Base-by-base conservation (phyloP, 2,888 invertebrate genomes). In the Horisme vitalbata region DNA sequence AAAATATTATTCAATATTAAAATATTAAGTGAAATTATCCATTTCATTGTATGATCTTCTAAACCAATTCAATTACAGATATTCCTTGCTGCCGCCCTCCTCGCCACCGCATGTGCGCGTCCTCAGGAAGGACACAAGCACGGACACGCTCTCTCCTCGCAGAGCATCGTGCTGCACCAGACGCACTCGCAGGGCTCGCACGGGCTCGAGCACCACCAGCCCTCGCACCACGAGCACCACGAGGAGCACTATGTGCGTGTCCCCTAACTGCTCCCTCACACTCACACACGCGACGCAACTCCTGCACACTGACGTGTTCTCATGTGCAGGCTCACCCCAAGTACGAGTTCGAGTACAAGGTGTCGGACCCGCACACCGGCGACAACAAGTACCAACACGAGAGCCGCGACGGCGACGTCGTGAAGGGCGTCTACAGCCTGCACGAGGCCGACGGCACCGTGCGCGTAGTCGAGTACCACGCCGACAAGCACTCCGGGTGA, bases 321-420 rank as follows among this genome's bases (percentile, higher is more conserved):
- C n/a, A 8, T 18, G 9, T 44, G 12, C 11, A 78, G 76, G 67
- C 84, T 15, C 78, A 88, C 63, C 90, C 90, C 23, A 86, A 86
- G 60, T 91, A 91, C 71, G 80, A 88, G 45, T 91, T 86, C 70
- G 79, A 84, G 45, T 91, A 91, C 65, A 89, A 90, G 15, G 90
- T 88, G 8, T 76, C 87, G 51, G 91, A 91, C 56, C 79, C 77
- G 1, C 90, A 90, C 61, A 88, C 90, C 38, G 91, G 90, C 3
- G 91, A 91, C 75, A 79, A 86, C 65, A 91, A 91, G 71, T 81
- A 79, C 55, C 90, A 91, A 59, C 73, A 81, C 31, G 91, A 91
- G 69, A 71, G 78, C 54, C 81, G 86, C 45, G 88, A 90, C 72
- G 92, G 92, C 4, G 88, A 92, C 61, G 88, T 82, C 26, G 92